Evolutionary conservation across 2,888 invertebrate species (phyloP).

Genomic region (Exephanes ischioxanthus): DNA sequence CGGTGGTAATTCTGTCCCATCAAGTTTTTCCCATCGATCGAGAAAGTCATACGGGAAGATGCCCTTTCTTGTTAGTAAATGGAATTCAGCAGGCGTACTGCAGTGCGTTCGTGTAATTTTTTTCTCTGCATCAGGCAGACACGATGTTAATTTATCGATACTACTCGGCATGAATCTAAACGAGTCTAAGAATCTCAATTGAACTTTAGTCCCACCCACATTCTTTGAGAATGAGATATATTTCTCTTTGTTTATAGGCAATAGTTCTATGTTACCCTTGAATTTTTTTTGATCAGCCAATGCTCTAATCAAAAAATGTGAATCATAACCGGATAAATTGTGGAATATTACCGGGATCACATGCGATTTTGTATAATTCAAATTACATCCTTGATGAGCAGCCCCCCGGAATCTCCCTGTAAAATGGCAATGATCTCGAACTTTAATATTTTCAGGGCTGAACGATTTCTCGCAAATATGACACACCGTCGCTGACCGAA

Average conservation of each 20-base stretch:
- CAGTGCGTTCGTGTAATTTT: not conserved
- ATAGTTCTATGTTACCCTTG: not conserved
- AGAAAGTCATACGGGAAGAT: slow-evolving; percentile 80
- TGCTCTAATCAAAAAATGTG: slow-evolving; percentile 72
- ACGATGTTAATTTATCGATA: slow-evolving; percentile 37
- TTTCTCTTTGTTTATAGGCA: not conserved
- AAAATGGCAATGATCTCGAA: not conserved
- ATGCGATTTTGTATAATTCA: not conserved
- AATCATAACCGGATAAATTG: slow-evolving; percentile 74
- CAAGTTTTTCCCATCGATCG: slow-evolving; percentile 59
- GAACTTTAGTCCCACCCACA: slow-evolving; percentile 6
- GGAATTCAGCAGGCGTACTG: slow-evolving; percentile 49
- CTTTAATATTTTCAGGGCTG: slow-evolving; percentile 22
- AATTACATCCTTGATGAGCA: slow-evolving; percentile 18
- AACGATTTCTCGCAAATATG: slow-evolving; percentile 53
- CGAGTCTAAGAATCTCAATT: slow-evolving; percentile 70
- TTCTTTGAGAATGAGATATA: slow-evolving; percentile 74
- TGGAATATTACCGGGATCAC: slow-evolving; percentile 68
- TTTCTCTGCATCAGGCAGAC: slow-evolving; percentile 28
- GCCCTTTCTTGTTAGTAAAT: slow-evolving; percentile 73
- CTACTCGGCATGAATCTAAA: slow-evolving; percentile 56
- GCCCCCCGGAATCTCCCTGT: not conserved
- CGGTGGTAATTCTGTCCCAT: slow-evolving; percentile 65
- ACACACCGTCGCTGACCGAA: not conserved
- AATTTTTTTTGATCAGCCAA: slow-evolving; percentile 39